phyloP scores from a whole-genome alignment of 2,888 invertebrate genomes.

The Synergus laeviventris region DNA sequence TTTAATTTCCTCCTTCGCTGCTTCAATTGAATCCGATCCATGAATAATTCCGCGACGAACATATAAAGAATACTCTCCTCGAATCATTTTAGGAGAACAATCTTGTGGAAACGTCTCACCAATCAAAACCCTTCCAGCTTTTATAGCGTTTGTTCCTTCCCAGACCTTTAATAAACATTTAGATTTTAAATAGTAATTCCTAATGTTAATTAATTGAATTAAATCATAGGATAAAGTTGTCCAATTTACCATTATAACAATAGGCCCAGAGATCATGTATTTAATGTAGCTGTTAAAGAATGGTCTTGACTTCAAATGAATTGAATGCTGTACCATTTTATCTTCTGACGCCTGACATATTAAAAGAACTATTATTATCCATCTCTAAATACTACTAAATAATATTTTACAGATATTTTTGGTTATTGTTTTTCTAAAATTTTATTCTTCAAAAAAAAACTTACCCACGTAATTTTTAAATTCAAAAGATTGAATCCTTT shows the following conservation, averaged over 20 bases:
- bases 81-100: slow-evolving; percentile 30
- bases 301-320: not conserved
- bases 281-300: slow-evolving; percentile 19
- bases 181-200: not conserved
- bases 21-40: slow-evolving; percentile 32
- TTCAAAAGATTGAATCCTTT: slow-evolving; percentile 98
- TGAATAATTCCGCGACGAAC: slow-evolving; percentile 25
- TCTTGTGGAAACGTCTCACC: slow-evolving; percentile 30
- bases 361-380: not conserved
- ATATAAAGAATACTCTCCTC: slow-evolving; percentile 22
- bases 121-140: slow-evolving; percentile 12
- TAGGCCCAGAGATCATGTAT: slow-evolving; percentile 24
- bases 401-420: not conserved
- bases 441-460: not conserved
- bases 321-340: slow-evolving; percentile 9
- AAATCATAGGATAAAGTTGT: not conserved
- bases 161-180: not conserved
- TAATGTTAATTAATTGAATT: not conserved
- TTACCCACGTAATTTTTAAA: slow-evolving; percentile 93
- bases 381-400: not conserved
- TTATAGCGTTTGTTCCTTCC: slow-evolving; percentile 17
- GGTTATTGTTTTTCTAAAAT: no score
- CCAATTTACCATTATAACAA: slow-evolving; percentile 4
- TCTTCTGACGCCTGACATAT: slow-evolving; percentile 10
- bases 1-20: slow-evolving; percentile 17